Evolutionary conservation across 2,113 vertebrate genomes (phyloP).

Genomic region (Grammomys surdaster): DNA sequence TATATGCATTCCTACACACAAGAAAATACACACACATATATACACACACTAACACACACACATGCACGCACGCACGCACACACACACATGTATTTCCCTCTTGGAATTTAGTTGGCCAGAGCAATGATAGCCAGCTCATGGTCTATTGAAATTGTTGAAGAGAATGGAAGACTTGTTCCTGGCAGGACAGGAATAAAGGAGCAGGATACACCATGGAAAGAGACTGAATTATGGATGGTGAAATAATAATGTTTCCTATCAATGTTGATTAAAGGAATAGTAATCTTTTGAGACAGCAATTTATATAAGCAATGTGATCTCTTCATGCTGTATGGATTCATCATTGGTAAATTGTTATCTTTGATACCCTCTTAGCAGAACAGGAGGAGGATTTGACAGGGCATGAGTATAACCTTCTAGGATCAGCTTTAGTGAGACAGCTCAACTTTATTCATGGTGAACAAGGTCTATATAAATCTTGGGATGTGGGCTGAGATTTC

Average conservation of each 20-base stretch:
- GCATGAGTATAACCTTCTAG: no score
- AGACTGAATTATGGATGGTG: neutral
- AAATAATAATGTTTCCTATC: neutral
- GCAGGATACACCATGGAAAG: neutral
- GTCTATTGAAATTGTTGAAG: neutral
- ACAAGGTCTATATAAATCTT: no score
- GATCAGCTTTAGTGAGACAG: no score
- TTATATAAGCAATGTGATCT: neutral
- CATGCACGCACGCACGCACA: neutral
- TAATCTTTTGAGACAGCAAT: neutral
- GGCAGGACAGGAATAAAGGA: no score
- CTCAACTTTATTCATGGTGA: no score
- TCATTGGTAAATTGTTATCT: no score
- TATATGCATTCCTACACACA: neutral
- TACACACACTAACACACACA: no score
- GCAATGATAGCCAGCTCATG: neutral
- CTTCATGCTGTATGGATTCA: neutral
- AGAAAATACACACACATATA: neutral
- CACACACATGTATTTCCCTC: no score
- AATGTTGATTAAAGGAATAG: no score
- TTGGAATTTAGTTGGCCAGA: neutral
- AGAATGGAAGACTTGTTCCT: neutral
- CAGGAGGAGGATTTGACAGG: no score
- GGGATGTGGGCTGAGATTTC: no score
- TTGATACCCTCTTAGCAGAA: neutral